Evolutionary conservation across 2,113 vertebrate species (phyloP).

Genomic region (Variabilichromis moorii): DNA sequence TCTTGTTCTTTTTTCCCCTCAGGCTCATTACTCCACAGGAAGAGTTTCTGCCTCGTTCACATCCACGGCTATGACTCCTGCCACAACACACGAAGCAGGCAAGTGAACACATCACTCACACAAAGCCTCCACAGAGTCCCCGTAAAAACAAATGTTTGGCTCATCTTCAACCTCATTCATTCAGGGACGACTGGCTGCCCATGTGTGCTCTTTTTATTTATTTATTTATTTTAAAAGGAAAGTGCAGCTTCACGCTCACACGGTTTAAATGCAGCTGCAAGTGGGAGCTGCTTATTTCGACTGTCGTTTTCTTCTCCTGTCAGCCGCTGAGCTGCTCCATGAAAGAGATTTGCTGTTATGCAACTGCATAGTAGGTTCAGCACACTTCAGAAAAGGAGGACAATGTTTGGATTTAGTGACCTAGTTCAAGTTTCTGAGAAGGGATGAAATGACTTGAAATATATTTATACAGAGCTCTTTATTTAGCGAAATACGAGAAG

Average conservation of each 20-base stretch:
- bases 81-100: slow-evolving; percentile 91
- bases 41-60: slow-evolving; percentile 94
- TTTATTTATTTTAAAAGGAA: neutral
- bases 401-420: neutral
- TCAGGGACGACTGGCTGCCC: neutral
- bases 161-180: neutral
- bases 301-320: neutral
- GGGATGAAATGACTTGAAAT: neutral
- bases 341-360: slow-evolving; percentile 4
- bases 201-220: neutral
- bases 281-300: neutral
- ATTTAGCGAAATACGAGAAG: neutral
- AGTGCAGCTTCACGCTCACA: neutral
- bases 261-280: neutral
- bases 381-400: neutral
- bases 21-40: slow-evolving; percentile 98
- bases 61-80: slow-evolving; percentile 91
- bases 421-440: neutral
- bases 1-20: neutral
- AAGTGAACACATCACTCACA: neutral
- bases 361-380: slow-evolving; percentile 5
- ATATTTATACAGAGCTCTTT: neutral
- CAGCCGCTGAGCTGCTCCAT: slow-evolving; percentile 9
- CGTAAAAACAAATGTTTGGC: neutral
- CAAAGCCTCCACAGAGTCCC: neutral